Evolutionary conservation across 2,113 vertebrate species (phyloP).

Genomic region (Daubentonia madagascariensis): DNA sequence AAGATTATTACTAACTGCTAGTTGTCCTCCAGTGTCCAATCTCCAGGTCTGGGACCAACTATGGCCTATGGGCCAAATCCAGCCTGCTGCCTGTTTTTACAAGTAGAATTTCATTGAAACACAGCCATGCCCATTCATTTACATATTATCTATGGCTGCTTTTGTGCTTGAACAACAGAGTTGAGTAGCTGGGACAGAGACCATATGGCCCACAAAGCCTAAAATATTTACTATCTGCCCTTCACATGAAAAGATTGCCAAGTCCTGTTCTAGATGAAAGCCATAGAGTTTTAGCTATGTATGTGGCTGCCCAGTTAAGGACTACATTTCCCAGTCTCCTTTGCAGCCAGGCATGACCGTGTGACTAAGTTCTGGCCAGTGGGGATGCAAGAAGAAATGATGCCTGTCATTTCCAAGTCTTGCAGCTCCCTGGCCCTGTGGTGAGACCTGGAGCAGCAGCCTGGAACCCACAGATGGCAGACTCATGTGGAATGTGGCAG

Average conservation of each 20-base stretch:
- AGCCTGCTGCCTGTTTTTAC: not conserved
- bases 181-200: not conserved
- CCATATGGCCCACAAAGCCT: not conserved
- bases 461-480: not conserved
- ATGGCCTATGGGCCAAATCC: not conserved
- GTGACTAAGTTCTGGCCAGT: not conserved
- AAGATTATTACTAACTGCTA: not conserved
- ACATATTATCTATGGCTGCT: too few relatives aligned
- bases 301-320: not conserved
- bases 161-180: not conserved
- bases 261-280: not conserved
- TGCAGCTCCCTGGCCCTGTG: fast-evolving
- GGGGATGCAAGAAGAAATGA: not conserved
- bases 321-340: not conserved
- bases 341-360: not conserved
- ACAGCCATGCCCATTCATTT: not conserved
- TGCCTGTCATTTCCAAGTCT: not conserved
- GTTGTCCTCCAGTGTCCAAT: not conserved
- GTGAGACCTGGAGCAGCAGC: not conserved
- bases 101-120: not conserved
- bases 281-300: not conserved
- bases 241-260: not conserved
- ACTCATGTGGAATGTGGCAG: not conserved
- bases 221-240: not conserved
- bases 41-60: not conserved